phyloP scores from a whole-genome alignment of 2,888 invertebrate genomes.

The Lasioglossum pauxillum region DNA sequence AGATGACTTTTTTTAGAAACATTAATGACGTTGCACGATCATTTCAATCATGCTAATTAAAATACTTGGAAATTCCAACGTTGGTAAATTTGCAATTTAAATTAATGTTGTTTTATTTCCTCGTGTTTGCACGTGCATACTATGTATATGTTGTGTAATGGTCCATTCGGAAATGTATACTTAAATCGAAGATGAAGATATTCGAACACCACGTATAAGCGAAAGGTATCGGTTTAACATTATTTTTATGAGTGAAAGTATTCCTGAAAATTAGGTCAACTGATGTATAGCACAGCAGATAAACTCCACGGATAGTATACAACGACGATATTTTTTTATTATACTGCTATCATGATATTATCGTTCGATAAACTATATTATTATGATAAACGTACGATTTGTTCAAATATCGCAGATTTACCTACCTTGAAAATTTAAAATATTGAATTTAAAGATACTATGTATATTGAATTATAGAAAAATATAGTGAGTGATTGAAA shows the following conservation, averaged over 20 bases:
- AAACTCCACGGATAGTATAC: neutral
- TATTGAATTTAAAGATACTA: too few species aligned
- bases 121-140: neutral
- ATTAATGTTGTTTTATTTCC: neutral
- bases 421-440: too few species aligned
- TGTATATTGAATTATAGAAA: too few species aligned
- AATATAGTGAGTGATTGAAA: too few species aligned
- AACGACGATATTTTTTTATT: neutral
- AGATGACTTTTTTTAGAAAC: neutral
- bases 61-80: neutral
- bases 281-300: neutral
- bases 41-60: neutral
- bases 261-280: neutral
- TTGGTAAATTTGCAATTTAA: neutral
- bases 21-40: too few species aligned
- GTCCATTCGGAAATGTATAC: neutral
- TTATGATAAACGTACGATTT: neutral
- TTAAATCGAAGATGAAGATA: neutral
- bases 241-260: constrained; percentile 21
- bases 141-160: neutral
- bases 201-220: constrained; percentile 6
- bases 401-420: neutral
- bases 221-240: constrained; percentile 3
- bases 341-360: neutral
- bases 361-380: neutral